phyloP scores from a whole-genome alignment of 2,113 vertebrate genomes.

The Fukomys damarensis region DNA sequence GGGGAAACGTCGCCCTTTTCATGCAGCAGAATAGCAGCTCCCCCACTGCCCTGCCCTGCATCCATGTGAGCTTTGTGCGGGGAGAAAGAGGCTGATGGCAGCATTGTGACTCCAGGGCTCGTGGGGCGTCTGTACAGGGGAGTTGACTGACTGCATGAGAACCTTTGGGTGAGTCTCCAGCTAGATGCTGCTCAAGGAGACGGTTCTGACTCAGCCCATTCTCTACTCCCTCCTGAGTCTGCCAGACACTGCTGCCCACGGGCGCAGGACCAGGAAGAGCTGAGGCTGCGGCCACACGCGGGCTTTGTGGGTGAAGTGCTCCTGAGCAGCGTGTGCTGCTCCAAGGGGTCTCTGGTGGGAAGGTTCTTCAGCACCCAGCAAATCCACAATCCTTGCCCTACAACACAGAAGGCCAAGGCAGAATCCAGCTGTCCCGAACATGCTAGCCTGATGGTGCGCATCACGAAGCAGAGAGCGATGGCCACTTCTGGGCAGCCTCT shows the following conservation, averaged over 20 bases:
- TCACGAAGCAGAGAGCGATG: not conserved
- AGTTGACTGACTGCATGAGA: not conserved
- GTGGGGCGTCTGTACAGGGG: not conserved
- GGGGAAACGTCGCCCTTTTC: slow-evolving; percentile 48
- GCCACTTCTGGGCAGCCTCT: not conserved
- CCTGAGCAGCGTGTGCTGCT: not conserved
- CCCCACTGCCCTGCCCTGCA: not conserved
- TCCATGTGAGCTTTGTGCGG: not conserved
- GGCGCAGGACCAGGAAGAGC: not conserved
- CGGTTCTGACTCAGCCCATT: not conserved
- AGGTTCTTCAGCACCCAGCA: not conserved
- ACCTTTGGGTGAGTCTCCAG: not conserved
- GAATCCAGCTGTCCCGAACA: fast-evolving
- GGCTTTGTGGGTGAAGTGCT: not conserved
- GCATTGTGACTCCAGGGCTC: not conserved
- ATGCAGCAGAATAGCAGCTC: not conserved
- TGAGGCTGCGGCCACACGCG: not conserved
- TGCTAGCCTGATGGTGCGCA: too few relatives aligned
- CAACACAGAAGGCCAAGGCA: not conserved
- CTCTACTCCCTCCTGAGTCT: not conserved
- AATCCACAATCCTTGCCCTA: not conserved
- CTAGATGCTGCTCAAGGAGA: too few relatives aligned
- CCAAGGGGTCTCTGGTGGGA: not conserved
- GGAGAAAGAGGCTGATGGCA: not conserved
- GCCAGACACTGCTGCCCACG: fast-evolving